phyloP scores from a whole-genome alignment of 2,113 vertebrate species.

The Forbesichthys agassizii region DNA sequence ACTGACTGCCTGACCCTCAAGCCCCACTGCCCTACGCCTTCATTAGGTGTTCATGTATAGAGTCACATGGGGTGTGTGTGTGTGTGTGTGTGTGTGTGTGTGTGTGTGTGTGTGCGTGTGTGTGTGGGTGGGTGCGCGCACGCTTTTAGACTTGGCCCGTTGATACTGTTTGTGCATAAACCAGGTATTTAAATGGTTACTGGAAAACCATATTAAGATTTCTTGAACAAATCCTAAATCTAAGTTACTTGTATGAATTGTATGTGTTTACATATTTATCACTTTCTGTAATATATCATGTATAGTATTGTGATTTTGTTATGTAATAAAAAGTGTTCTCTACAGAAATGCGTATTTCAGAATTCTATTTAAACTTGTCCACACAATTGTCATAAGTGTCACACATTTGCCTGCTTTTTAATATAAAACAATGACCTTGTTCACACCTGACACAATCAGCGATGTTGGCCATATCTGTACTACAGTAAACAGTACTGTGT shows the following conservation, averaged over 20 bases:
- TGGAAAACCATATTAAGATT: slow-evolving; percentile 17
- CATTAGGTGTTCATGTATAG: slow-evolving; percentile 41
- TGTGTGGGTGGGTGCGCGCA: too few species aligned
- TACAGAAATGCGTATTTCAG: background rate
- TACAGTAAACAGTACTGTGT: background rate
- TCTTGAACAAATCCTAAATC: slow-evolving; percentile 11
- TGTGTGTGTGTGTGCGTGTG: too few species aligned
- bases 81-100: background rate
- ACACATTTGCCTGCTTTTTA: too few species aligned
- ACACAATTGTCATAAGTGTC: too few species aligned
- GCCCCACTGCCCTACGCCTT: background rate
- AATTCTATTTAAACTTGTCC: too few species aligned
- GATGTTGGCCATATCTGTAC: too few species aligned
- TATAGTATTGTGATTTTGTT: slow-evolving; percentile 2
- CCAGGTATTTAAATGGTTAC: slow-evolving; percentile 46
- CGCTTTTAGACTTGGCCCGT: slow-evolving; percentile 41
- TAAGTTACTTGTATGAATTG: slow-evolving; percentile 19
- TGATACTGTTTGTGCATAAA: slow-evolving; percentile 37
- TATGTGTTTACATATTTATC: slow-evolving; percentile 28
- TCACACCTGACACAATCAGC: too few species aligned
- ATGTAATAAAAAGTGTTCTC: slow-evolving; percentile 24
- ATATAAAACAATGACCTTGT: too few species aligned
- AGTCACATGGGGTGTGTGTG: slow-evolving; percentile 43
- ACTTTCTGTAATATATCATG: slow-evolving; percentile 12
- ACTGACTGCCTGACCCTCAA: background rate